Base-by-base conservation (phyloP, 2,888 invertebrate genomes). In the Bombylius discolor region DNA sequence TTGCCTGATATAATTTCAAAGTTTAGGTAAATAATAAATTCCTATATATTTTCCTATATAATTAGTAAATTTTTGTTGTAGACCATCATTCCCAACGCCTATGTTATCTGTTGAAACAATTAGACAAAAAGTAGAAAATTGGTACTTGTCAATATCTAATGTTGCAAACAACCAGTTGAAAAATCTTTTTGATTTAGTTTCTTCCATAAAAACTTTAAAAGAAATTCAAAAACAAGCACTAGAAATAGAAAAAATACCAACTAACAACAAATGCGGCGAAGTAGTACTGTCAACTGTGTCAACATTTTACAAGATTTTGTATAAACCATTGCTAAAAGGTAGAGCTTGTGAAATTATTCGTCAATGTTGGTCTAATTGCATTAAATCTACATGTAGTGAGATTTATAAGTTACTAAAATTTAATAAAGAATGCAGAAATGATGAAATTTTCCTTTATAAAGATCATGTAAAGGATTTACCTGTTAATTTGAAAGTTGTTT, bases 251-350 rank as follows among this genome's bases (percentile, higher is more conserved):
- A 76, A 80, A 4, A 81, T 82, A 0, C 72, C 75, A 5, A 36
- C 36, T 36, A 39, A 9, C 12, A 67, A 71, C 11, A 79, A 87
- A 47, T 85, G 84, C 67, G 69, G 75, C 13, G 77, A 81, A 5
- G 73, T 85, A 0, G 76, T 78, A 56, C 73, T 87, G n/a, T 74
- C 77, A 4, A 69, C 70, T 7, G 70, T 72, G 45, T 69, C 81
- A 31, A 82, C 85, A 61, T 83, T 88, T 8, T 89, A 88, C 83
- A 79, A 80, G 47, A 77, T 80, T 60, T 84, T 83, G 66, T 89
- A 86, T 72, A 84, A 87, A 68, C 83, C 84, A 1, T 69, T 87
- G 8, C 74, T 89, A 42, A 86, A 87, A n/a, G 72, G 78, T 45
- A 77, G 89, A 47, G 83, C 84, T 12, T 79, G 81, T 64, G 76